These are phyloP conservation scores for Agrilus planipennis DNA, from an alignment of 1,140 invertebrate genomes.

Conservation along the genomic window DNA sequence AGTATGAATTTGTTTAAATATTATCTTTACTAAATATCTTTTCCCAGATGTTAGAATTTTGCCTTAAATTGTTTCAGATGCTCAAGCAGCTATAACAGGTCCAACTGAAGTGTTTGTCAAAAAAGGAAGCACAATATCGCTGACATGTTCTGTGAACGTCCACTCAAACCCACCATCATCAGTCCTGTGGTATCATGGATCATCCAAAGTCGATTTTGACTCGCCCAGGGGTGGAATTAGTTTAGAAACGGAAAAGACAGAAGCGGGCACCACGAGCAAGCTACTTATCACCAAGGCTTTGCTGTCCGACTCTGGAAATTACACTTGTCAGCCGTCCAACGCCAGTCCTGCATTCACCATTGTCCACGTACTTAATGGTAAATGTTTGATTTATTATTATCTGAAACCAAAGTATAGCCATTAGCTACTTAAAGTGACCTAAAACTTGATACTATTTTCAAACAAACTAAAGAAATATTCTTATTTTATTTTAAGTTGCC, in stretches of 20 bases:
- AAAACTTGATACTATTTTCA: too few species aligned
- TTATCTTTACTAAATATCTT: too few species aligned
- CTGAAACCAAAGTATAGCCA: too few species aligned
- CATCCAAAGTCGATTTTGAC: constrained; percentile 70
- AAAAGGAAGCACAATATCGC: constrained; percentile 79
- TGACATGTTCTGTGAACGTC: constrained; percentile 78
- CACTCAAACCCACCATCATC: constrained; percentile 70
- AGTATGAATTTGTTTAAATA: too few species aligned
- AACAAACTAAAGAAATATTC: too few species aligned
- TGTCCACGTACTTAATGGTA: constrained; percentile 85
- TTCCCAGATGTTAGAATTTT: too few species aligned
- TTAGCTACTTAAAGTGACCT: too few species aligned
- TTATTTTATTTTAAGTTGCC: too few species aligned
- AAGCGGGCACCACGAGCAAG: constrained; percentile 75
- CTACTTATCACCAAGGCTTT: constrained; percentile 77
- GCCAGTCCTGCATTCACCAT: constrained; percentile 75
- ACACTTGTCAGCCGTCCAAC: constrained; percentile 77
- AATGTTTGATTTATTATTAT: too few species aligned
- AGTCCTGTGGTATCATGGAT: constrained; percentile 71
- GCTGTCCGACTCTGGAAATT: constrained; percentile 76
- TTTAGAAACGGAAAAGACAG: constrained; percentile 83
- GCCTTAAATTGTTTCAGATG: constrained; percentile 66
- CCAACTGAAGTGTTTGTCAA: constrained; percentile 82
- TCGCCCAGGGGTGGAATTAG: constrained; percentile 76
- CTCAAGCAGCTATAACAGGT: constrained; percentile 72